A percentile compares a stretch with the other conserved stretches of the same genome.
These are phyloP conservation scores for Perizoma flavofasciatum DNA, from an alignment of 2,888 invertebrate species.

Conservation along the genomic window DNA sequence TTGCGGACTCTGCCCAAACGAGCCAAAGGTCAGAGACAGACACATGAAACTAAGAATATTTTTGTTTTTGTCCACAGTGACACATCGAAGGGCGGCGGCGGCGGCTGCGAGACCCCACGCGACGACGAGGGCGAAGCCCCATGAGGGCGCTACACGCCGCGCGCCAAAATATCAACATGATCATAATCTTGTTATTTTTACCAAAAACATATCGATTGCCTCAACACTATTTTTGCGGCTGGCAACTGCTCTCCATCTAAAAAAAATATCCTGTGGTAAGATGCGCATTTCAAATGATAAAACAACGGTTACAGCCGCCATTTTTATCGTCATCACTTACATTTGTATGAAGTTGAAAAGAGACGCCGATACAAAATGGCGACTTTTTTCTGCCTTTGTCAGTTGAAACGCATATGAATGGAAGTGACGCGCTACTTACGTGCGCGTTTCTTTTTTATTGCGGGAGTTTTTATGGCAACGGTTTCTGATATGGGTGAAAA, in stretches of 20 bases:
- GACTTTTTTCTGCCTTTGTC: not conserved
- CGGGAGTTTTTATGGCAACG: no score
- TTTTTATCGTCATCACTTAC: conserved; percentile 8
- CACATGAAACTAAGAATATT: no score
- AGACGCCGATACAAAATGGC: conserved; percentile 16
- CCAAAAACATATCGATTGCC: conserved; percentile 61
- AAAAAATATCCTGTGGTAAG: no score
- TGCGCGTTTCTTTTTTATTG: not conserved
- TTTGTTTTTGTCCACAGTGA: conserved; percentile 28
- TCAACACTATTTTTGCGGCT: conserved; percentile 51
- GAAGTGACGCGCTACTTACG: not conserved
- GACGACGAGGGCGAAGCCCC: conserved; percentile 43
- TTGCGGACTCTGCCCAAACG: no score
- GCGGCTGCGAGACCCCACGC: conserved; percentile 41
- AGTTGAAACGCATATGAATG: not conserved
- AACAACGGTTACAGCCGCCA: conserved; percentile 1
- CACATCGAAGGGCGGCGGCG: conserved; percentile 51
- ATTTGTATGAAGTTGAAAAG: conserved; percentile 11
- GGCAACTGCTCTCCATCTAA: no score
- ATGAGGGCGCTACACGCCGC: conserved; percentile 36
- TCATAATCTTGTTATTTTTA: conserved; percentile 76
- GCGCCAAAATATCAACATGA: conserved; percentile 69
- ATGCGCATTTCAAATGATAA: not conserved
- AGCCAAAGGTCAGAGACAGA: no score
- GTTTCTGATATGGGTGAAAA: not conserved